Conservation (phyloP, 2,797 vertebrate species). For the Phrynocephalus vlangalii region DNA sequence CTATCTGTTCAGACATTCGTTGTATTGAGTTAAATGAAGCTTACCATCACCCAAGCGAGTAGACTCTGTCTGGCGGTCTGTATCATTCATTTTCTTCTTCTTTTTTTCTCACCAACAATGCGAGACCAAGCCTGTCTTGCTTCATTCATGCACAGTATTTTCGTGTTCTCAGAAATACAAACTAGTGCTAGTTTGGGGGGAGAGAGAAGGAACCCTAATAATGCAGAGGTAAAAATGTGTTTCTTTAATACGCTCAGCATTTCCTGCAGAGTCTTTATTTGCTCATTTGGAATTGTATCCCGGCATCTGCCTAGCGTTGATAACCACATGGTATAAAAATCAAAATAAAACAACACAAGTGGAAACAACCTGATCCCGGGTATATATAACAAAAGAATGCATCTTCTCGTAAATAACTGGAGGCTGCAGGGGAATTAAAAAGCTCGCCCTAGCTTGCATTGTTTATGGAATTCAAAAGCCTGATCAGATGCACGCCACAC, state of each 20-base stretch:
- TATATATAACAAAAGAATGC: background rate
- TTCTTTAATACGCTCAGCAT: background rate
- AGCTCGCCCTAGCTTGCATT: background rate
- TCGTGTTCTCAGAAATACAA: no score
- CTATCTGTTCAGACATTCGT: background rate
- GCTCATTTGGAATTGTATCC: background rate
- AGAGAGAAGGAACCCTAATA: background rate
- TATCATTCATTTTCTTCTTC: background rate
- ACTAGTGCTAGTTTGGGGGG: background rate
- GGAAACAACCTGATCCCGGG: background rate
- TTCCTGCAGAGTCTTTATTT: background rate
- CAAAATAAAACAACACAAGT: background rate
- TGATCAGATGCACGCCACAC: conserved; percentile 19
- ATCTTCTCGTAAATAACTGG: conserved; percentile 16
- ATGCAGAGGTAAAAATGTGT: background rate
- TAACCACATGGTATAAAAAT: background rate
- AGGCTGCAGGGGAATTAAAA: conserved; percentile 21
- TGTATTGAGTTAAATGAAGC: no score
- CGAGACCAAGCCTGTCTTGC: background rate
- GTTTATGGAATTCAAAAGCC: conserved; percentile 13
- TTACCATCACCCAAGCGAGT: background rate
- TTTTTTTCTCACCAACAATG: background rate
- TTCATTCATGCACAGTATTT: background rate
- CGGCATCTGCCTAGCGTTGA: background rate
- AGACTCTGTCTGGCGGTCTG: background rate